Evolutionary conservation across 2,888 invertebrate genomes (phyloP), one percentile per base, ranked within the genome.

Genomic region (Latrodectus elegans): DNA sequence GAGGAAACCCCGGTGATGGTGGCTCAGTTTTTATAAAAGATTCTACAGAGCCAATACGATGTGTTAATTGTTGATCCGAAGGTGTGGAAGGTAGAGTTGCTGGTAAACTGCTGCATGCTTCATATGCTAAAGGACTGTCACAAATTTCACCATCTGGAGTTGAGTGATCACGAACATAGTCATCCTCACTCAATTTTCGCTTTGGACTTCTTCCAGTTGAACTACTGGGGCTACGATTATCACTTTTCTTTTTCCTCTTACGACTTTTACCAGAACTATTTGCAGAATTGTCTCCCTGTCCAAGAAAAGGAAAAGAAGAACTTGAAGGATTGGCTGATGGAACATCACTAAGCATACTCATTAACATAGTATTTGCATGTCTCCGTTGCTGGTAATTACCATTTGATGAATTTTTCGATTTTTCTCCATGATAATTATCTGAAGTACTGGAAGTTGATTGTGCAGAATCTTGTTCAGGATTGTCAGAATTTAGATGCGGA

Each of bases 161-260:
- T 8, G 89, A 87, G 38, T 90, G 68, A 77, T 90, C 90, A 51
- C 89, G 85, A 38, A 78, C 74, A 51, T 87, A 77, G 80, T 91
- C 91, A 64, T 91, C 91, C 67, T 91, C 91, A 79, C 90, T 90
- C 76, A 91, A 64, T 89, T 91, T 91, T 72, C 92, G 91, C 88
- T 92, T 92, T 2, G 92, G 92, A 89, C 92, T 92, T 80, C 91
- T 91, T 4, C 92, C 92, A 0, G 89, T 89, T 11, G 90, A 83
- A 75, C 89, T 88, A 11, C 90, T 90, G 11, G 91, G 91, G 82
- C 91, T 91, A 70, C 91, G 90, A 80, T 91, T 91, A n/a, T 90
- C 90, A 15, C 81, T 80, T 49, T 84, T 84, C 15, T 82, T 88
- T 76, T 90, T 91, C 12, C 91, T 89, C 79, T 91, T 91, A 49